These are phyloP conservation scores for Eulemur coronatus DNA, from an alignment of 2,797 vertebrate genomes.

Conservation along the genomic window DNA sequence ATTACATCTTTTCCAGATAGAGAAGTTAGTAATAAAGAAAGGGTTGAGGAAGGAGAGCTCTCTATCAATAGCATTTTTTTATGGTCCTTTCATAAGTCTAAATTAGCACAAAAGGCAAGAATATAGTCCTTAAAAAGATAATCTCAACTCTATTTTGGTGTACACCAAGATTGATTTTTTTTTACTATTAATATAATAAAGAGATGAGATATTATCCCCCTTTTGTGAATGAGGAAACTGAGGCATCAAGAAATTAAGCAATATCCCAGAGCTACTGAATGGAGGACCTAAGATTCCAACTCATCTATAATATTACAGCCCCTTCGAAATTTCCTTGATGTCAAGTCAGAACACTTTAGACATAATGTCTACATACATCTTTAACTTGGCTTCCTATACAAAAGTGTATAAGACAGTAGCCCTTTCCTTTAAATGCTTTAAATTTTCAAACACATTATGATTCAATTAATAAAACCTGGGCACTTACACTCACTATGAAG, in stretches of 20 bases:
- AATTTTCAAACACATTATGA: conserved; percentile 26
- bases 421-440: conserved; percentile 38
- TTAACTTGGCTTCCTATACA: background rate
- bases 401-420: background rate
- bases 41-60: background rate
- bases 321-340: background rate
- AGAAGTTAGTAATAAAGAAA: background rate
- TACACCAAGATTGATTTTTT: background rate
- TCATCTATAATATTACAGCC: background rate
- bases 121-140: conserved; percentile 1
- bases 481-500: conserved; percentile 47
- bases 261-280: background rate
- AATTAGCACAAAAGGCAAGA: background rate
- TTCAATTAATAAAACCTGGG: conserved; percentile 36
- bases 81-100: conserved; percentile 32
- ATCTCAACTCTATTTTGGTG: conserved; percentile 44
- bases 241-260: conserved; percentile 6
- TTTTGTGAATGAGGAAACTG: background rate
- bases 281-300: background rate
- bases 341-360: conserved; percentile 22
- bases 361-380: background rate
- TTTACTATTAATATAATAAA: background rate
- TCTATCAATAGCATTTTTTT: background rate
- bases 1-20: background rate
- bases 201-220: background rate